A percentile compares a stretch with the other conserved stretches of the same genome.
Evolutionary conservation across 2,797 vertebrate genomes (phyloP).

Genomic region (Benthosema pterotum): DNA sequence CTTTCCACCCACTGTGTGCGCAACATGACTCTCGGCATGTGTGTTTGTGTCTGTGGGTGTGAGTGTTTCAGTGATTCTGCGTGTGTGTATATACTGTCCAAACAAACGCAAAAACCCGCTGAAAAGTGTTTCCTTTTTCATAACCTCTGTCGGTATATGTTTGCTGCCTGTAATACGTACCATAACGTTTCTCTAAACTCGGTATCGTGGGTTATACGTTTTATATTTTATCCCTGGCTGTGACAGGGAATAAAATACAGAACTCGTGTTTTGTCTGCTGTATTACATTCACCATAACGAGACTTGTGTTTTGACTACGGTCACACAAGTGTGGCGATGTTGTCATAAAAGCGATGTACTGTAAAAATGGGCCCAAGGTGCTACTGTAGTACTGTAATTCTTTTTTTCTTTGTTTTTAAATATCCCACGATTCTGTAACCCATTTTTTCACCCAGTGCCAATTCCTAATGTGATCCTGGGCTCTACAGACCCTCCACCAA

Average conservation of each 20-base stretch:
- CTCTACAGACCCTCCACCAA: no score
- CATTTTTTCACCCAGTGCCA: no score
- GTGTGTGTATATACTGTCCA: constrained; percentile 33
- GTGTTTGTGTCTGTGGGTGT: constrained; percentile 25
- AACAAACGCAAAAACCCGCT: constrained; percentile 51
- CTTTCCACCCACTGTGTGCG: background rate
- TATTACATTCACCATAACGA: no score
- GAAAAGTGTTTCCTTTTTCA: constrained; percentile 31
- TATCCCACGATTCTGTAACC: no score
- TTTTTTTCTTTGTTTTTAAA: no score
- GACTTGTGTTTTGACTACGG: no score
- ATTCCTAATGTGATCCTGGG: no score
- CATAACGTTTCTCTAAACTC: constrained; percentile 51
- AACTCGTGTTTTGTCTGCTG: constrained; percentile 30
- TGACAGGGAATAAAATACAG: no score
- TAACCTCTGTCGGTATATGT: constrained; percentile 36
- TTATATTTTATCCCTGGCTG: constrained; percentile 42
- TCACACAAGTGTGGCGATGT: no score
- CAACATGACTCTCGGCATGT: background rate
- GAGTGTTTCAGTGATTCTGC: constrained; percentile 37
- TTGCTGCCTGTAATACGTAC: constrained; percentile 59
- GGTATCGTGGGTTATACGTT: constrained; percentile 26
- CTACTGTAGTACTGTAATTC: no score
- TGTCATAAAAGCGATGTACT: no score
- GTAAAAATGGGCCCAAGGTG: background rate